Conservation (phyloP, 92 coral and sea anemone genomes). For the Bergia sp. region DNA sequence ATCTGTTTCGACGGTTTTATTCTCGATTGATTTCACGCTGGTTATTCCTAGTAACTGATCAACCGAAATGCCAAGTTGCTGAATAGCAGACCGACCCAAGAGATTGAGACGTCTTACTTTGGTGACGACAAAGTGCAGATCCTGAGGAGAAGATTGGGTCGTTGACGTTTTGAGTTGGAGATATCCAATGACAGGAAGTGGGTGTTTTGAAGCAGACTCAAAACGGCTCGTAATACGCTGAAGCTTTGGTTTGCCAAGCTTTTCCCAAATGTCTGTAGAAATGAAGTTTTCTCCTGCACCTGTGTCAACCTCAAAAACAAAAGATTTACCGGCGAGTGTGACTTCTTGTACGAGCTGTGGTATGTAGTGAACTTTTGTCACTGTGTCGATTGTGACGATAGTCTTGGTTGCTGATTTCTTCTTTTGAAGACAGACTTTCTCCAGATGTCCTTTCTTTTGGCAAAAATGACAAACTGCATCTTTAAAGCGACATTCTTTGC, state of each 20-base stretch:
- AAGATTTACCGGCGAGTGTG: slow-evolving; percentile 19
- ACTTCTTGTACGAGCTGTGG: slow-evolving; percentile 19
- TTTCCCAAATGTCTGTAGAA: slow-evolving; percentile 16
- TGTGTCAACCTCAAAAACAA: too few species aligned
- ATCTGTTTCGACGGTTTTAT: slow-evolving; percentile 4
- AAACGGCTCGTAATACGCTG: slow-evolving; percentile 19
- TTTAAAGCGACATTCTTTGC: slow-evolving; percentile 17
- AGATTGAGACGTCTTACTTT: slow-evolving; percentile 17
- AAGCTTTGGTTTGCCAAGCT: background rate
- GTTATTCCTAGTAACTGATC: background rate
- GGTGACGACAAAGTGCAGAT: slow-evolving; percentile 19
- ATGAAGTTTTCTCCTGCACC: slow-evolving; percentile 19
- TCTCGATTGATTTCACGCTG: background rate
- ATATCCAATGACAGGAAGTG: background rate
- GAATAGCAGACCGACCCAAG: slow-evolving; percentile 20
- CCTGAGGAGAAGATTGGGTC: slow-evolving; percentile 18
- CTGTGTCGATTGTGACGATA: slow-evolving; percentile 19
- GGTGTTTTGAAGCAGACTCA: slow-evolving; percentile 17
- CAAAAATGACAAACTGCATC: background rate
- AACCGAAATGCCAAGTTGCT: slow-evolving; percentile 17
- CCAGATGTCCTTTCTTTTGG: background rate
- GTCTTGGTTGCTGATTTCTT: slow-evolving; percentile 18
- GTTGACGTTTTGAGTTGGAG: background rate
- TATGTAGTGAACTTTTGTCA: slow-evolving; percentile 16
- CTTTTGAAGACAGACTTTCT: slow-evolving; percentile 13